Conservation (phyloP, 2,113 vertebrate species). For the Anarhynchus alexandrinus region DNA sequence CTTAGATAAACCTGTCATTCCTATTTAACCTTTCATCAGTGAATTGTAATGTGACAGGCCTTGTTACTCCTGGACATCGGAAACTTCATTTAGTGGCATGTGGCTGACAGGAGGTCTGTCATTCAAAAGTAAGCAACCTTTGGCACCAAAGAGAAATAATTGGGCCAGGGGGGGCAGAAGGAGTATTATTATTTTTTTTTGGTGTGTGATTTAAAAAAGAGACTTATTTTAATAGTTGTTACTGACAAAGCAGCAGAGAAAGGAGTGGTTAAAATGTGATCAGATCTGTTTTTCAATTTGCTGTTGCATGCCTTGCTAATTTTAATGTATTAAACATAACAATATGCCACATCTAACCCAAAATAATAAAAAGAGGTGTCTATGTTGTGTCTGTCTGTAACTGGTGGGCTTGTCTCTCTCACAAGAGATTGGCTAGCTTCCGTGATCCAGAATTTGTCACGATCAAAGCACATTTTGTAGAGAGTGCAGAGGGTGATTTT, state of each 20-base stretch:
- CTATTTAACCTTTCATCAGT: not conserved
- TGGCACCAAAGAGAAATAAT: not conserved
- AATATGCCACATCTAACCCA: not conserved
- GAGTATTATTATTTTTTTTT: not conserved
- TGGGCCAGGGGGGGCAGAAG: rapidly evolving
- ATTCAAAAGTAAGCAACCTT: not conserved
- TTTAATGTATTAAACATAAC: not conserved
- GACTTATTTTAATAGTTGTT: not conserved
- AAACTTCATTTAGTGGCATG: not conserved
- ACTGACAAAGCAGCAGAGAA: not conserved
- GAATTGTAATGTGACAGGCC: not conserved
- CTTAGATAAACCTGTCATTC: not conserved
- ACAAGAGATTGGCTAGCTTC: not conserved
- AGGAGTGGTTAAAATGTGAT: not conserved
- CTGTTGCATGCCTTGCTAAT: not conserved
- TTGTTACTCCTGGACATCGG: not conserved
- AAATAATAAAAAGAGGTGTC: not conserved
- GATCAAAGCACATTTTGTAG: conserved; percentile 22
- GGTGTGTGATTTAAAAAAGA: not conserved
- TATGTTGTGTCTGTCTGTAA: not conserved
- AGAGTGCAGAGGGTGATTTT: conserved; percentile 12
- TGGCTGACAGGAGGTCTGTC: rapidly evolving
- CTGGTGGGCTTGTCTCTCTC: not conserved
- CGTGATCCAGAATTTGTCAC: not conserved
- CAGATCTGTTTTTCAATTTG: not conserved